Percentiles rank a stretch among this genome's conserved stretches.
Conservation (phyloP, 2,797 vertebrate species). For the Acrocephalus scirpaceus region DNA sequence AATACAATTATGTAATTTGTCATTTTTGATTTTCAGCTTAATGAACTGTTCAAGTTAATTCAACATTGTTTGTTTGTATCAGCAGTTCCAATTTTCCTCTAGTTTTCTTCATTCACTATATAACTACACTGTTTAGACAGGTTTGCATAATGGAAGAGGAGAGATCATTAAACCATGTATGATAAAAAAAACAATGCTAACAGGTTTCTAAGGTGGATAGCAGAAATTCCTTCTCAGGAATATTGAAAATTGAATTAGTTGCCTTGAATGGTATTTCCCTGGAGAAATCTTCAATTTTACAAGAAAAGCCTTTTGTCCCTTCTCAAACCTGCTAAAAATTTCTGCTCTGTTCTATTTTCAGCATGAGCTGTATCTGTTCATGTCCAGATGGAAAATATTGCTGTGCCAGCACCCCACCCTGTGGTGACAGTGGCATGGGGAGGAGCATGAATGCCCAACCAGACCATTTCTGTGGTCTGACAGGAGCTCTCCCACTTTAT, state of each 20-base stretch:
- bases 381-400: not conserved
- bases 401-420: not conserved
- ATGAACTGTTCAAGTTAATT: not conserved
- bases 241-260: not conserved
- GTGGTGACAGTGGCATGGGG: accelerated
- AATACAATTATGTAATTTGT: not conserved
- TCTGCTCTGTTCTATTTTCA: not conserved
- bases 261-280: not conserved
- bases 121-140: not conserved
- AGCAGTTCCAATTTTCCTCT: not conserved
- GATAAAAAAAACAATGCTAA: not conserved
- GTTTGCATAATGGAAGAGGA: not conserved
- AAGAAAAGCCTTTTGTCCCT: not conserved
- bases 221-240: not conserved
- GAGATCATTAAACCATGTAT: not conserved
- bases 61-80: not conserved
- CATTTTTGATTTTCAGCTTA: not conserved
- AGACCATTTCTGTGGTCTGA: not conserved
- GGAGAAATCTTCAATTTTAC: not conserved
- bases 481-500: not conserved
- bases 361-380: not conserved
- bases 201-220: not conserved
- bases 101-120: not conserved
- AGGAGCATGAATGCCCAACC: accelerated
- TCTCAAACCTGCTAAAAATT: not conserved